Evolutionary conservation across 2,888 invertebrate species (phyloP).

Genomic region (Elysia crispata): DNA sequence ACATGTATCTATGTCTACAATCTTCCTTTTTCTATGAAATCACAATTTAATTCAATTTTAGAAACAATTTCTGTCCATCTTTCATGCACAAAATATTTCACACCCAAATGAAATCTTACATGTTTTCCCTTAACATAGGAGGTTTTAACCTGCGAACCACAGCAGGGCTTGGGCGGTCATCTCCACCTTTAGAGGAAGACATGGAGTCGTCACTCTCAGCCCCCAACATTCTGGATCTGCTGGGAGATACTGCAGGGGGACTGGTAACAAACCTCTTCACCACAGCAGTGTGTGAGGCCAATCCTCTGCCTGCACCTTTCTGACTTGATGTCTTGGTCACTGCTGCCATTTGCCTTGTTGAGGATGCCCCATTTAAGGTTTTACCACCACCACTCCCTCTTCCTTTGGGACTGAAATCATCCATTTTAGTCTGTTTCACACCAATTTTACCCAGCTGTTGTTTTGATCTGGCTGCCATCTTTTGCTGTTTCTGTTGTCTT

Average conservation of each 20-base stretch:
- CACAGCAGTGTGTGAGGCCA: constrained; percentile 24
- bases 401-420: constrained; percentile 55
- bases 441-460: constrained; percentile 54
- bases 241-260: constrained; percentile 34
- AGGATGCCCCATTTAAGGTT: constrained; percentile 39
- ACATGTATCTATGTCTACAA: too few species aligned
- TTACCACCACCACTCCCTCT: constrained; percentile 36
- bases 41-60: too few species aligned
- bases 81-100: too few species aligned
- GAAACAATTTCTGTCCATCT: too few species aligned
- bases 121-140: constrained; percentile 45
- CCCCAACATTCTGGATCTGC: constrained; percentile 35
- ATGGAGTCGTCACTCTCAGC: constrained; percentile 27
- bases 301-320: constrained; percentile 28
- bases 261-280: constrained; percentile 39
- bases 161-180: constrained; percentile 45
- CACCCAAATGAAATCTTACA: constrained; percentile 31
- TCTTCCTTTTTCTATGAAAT: too few species aligned
- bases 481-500: constrained; percentile 33
- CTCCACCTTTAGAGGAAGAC: constrained; percentile 29
- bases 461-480: constrained; percentile 36
- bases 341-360: too few species aligned
- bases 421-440: constrained; percentile 59
- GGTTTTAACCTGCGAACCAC: constrained; percentile 46
- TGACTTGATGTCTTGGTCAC: constrained; percentile 30